Evolutionary conservation across 2,888 invertebrate species (phyloP).

Genomic region (Euplagia quadripunctaria): DNA sequence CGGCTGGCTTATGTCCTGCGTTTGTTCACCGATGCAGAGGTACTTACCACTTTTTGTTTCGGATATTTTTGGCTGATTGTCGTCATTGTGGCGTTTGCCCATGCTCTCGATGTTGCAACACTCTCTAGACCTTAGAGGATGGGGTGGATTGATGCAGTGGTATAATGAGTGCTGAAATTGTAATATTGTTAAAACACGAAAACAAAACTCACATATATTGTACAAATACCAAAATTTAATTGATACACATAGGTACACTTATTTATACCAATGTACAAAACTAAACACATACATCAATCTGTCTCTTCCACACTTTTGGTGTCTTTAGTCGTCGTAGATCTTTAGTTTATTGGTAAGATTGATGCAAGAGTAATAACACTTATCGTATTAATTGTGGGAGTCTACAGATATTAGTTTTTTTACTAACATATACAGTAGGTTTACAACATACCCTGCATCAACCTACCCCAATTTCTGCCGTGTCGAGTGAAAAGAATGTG

Average conservation of each 20-base stretch:
- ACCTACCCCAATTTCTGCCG: conserved; percentile 66
- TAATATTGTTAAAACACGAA: conserved; percentile 33
- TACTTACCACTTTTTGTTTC: conserved; percentile 76
- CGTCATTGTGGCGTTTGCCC: conserved; percentile 81
- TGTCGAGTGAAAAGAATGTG: conserved; percentile 66
- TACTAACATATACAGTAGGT: conserved; percentile 5
- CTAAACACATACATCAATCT: conserved; percentile 70
- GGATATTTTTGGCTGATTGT: conserved; percentile 80
- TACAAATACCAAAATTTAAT: conserved; percentile 18
- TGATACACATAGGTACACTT: conserved; percentile 35
- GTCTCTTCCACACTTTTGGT: conserved; percentile 63
- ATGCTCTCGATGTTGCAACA: conserved; percentile 77
- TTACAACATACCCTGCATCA: conserved; percentile 58
- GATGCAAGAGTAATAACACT: conserved; percentile 52
- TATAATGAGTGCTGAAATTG: conserved; percentile 43
- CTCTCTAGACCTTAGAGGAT: conserved; percentile 69
- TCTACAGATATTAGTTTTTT: background rate
- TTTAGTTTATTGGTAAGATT: conserved; percentile 70
- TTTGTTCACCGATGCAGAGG: conserved; percentile 82
- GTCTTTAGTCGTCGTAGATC: conserved; percentile 70
- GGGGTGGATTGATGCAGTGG: conserved; percentile 79
- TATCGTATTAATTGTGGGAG: conserved; percentile 1
- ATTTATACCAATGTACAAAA: conserved; percentile 53
- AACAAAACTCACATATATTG: conserved; percentile 29
- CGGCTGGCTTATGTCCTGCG: conserved; percentile 84